Conservation (phyloP, 2,113 vertebrate genomes). For the Heterocephalus glaber region DNA sequence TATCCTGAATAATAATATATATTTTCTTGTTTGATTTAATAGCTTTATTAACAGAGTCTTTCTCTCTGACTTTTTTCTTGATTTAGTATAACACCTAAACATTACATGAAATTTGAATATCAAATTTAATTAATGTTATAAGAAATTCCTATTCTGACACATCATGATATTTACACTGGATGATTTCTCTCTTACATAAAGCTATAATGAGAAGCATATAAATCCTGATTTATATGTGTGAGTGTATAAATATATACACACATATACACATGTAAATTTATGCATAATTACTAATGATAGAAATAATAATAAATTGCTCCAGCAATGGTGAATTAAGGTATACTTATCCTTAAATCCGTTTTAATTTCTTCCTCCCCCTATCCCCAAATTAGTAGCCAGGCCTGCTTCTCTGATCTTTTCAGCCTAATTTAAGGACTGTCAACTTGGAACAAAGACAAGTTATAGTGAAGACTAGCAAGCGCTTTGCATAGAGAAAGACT, state of each 20-base stretch:
- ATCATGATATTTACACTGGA: conserved; percentile 16
- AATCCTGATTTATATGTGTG: neutral
- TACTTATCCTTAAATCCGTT: neutral
- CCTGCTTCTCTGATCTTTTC: neutral
- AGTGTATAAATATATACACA: neutral
- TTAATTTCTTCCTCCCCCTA: fast-evolving
- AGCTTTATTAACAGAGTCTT: conserved; percentile 3
- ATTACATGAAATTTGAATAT: conserved; percentile 32
- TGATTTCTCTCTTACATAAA: conserved; percentile 50
- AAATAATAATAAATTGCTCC: neutral
- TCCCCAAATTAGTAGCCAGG: neutral
- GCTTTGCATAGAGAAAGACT: neutral
- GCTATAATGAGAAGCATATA: neutral
- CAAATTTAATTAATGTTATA: conserved; percentile 47
- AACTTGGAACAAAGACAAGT: neutral
- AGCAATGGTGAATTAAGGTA: neutral
- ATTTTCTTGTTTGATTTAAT: conserved; percentile 44
- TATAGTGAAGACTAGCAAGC: neutral
- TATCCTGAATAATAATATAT: neutral
- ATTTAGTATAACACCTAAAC: conserved; percentile 38
- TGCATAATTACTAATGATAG: neutral
- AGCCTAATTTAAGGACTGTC: neutral
- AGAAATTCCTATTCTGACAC: conserved; percentile 29
- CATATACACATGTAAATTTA: neutral
- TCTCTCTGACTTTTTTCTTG: conserved; percentile 28